Evolutionary conservation across 2,113 vertebrate species (phyloP).

Genomic region (Oceanodroma tethys): DNA sequence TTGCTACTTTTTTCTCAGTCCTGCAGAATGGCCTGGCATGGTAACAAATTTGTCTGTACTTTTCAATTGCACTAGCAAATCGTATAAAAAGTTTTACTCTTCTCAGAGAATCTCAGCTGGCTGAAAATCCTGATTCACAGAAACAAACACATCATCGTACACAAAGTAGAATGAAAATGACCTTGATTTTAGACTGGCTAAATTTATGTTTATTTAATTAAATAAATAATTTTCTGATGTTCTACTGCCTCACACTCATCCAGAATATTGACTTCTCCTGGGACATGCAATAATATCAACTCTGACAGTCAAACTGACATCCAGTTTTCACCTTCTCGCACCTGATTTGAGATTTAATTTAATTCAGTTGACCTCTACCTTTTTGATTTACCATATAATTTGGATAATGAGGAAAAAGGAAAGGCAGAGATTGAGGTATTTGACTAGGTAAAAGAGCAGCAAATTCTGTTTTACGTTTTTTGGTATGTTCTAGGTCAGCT

Average conservation of each 20-base stretch:
- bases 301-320: not conserved
- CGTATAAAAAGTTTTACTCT: not conserved
- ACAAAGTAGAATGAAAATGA: not conserved
- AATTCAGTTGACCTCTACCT: not conserved
- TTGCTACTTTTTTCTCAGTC: not conserved
- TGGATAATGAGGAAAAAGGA: not conserved
- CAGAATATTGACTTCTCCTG: not conserved
- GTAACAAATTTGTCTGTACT: not conserved
- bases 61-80: not conserved
- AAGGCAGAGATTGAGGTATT: not conserved
- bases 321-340: not conserved
- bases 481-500: not conserved
- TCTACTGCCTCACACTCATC: not conserved
- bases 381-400: not conserved
- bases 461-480: not conserved
- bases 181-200: not conserved
- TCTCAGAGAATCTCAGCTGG: not conserved
- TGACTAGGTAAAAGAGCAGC: not conserved
- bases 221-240: not conserved
- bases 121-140: not conserved
- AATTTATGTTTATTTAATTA: not conserved
- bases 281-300: not conserved
- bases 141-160: not conserved
- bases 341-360: not conserved
- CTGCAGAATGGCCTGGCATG: not conserved